Evolutionary conservation across 2,113 vertebrate genomes (phyloP).

Genomic region (Pomatostomus ruficeps): DNA sequence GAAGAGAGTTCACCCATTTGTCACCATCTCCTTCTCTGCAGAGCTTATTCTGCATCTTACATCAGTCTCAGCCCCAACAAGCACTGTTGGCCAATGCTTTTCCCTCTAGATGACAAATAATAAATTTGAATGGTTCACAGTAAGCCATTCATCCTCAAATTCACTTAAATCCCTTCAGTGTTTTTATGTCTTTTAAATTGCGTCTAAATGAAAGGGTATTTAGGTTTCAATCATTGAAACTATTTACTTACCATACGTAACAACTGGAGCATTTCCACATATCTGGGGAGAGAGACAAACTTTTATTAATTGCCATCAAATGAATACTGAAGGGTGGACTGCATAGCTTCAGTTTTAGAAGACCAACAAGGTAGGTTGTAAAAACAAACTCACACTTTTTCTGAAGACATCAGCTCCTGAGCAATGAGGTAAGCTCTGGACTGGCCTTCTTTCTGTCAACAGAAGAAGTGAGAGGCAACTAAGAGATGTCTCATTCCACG

Average conservation of each 20-base stretch:
- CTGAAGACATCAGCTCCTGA: slow-evolving; percentile 84
- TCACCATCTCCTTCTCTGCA: not conserved
- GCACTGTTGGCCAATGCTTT: not conserved
- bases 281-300: slow-evolving; percentile 75
- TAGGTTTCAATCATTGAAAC: slow-evolving; percentile 24
- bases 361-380: not conserved
- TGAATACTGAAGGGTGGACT: not conserved
- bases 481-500: not conserved
- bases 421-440: slow-evolving; percentile 83
- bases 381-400: slow-evolving; percentile 82
- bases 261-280: slow-evolving; percentile 82
- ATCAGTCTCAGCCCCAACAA: not conserved
- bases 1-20: not conserved
- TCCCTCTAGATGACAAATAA: not conserved
- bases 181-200: slow-evolving; percentile 11
- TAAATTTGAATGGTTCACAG: not conserved
- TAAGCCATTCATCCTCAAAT: not conserved
- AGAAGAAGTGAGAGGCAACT: slow-evolving; percentile 14
- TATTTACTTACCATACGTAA: slow-evolving; percentile 77
- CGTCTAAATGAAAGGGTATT: slow-evolving; percentile 12
- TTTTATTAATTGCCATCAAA: slow-evolving; percentile 24
- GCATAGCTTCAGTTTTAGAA: not conserved
- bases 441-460: slow-evolving; percentile 82
- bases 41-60: not conserved
- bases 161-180: not conserved